Evolutionary conservation across 2,113 vertebrate genomes (phyloP), one percentile per base, ranked within the genome.

Genomic region (Semicossyphus pulcher): DNA sequence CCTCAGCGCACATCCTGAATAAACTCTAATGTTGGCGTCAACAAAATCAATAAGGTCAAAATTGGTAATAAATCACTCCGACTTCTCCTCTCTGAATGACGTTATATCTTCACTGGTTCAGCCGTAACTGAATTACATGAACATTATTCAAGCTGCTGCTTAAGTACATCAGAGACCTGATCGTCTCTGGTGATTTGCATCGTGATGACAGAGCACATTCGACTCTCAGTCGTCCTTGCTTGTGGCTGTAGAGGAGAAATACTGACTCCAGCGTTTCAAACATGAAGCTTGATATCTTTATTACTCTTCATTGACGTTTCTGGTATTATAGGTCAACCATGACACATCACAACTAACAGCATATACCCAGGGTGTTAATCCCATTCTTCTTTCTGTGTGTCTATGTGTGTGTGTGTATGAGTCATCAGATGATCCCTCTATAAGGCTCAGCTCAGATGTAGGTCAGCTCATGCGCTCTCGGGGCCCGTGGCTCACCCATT

Each of bases 111-210:
- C 62, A 51, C 0, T 10, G 25, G 69, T 68, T 82, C 81, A 72
- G 52, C 54, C 48, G 41, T 84, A 81, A 89, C 2, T 62, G 32
- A 58, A 63, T 86, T 58, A 79, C 39, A 51, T 10, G 9, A 42
- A 57, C 54, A 34, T 69, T 65, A 57, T 39, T 41, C 25, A 62
- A 74, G 53, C 37, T 65, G 25, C 34, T 42, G 20, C 20, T 68
- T 66, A 68, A 84, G 81, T 66, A 45, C 62, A 83, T 81, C 20
- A 66, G 73, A 69, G 76, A 72, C 56, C 48, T 5, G 57, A 56
- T 48, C 15, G 20, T 80, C 84, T 75, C 60, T 32, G 18, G 59
- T 66, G 76, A 57, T 48, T 53, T 71, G 23, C 25, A 47, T 8
- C 5, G 16, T 16, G 62, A 49, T 12, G 62, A 76, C 58, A 7